Conservation (phyloP, 2,113 vertebrate species). For the Thalassoma bifasciatum region DNA sequence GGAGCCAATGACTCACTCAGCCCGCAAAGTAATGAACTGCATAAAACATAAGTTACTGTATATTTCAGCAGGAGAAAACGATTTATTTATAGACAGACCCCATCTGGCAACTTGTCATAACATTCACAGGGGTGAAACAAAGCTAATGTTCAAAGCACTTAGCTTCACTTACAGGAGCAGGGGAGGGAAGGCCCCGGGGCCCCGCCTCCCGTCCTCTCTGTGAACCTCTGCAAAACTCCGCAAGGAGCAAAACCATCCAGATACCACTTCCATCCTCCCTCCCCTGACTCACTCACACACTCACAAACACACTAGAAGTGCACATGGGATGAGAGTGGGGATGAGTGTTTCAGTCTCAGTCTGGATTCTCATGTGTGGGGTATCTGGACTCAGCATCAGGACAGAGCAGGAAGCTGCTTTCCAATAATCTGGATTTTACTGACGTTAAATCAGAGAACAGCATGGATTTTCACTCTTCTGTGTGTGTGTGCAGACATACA, state of each 20-base stretch:
- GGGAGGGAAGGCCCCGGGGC: conserved; percentile 26
- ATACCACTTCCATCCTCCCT: conserved; percentile 29
- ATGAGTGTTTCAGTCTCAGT: too few relatives aligned
- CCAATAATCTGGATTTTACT: conserved; percentile 4
- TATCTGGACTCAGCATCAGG: conserved; percentile 27
- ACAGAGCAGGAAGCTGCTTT: conserved; percentile 17
- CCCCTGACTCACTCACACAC: conserved; percentile 34
- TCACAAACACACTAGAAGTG: conserved; percentile 3
- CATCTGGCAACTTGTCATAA: conserved; percentile 70
- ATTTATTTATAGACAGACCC: conserved; percentile 66
- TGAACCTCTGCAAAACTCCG: conserved; percentile 57
- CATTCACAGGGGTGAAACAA: conserved; percentile 62
- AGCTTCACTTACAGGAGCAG: conserved; percentile 60
- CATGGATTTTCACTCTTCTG: too few relatives aligned
- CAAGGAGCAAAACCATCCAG: conserved; percentile 16
- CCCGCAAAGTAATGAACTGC: conserved; percentile 57
- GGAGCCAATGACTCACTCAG: conserved; percentile 39
- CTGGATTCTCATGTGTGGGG: too few relatives aligned
- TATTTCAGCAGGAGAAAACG: too few relatives aligned
- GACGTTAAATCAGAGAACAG: conserved; percentile 9
- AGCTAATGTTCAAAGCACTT: conserved; percentile 64
- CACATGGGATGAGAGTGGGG: too few relatives aligned
- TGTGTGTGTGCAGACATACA: too few relatives aligned
- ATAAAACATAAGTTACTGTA: conserved; percentile 62
- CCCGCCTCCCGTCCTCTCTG: conserved; percentile 47